Base-by-base conservation (phyloP, 2,113 vertebrate genomes). In the Plectropomus leopardus region DNA sequence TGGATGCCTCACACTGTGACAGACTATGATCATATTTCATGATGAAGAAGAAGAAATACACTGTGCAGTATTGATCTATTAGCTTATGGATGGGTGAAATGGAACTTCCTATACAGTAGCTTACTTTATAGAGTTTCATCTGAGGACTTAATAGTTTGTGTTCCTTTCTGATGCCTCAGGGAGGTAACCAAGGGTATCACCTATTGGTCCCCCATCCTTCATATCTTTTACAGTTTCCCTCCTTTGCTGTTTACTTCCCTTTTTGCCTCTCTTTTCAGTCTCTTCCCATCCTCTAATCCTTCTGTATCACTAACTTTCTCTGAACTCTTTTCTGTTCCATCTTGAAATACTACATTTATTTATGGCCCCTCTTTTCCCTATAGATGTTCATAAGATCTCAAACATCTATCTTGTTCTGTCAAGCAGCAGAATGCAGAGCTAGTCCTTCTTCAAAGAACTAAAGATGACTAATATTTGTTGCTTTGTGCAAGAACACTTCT, bases 11-110 rank as follows among this genome's bases (percentile, higher is more conserved):
- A 78, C 54, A 16, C 26, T 64, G 23, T 78, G 73, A 83, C 63
- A 74, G 34, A 64, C 75, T 53, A 44, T 72, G 68, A 83, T 88
- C 86, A 81, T 83, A 78, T 78, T 79, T 78, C 54, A 82, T 79
- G 53, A 76, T 50, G 54, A 77, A 78, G 23, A 72, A 67, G 55
- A 63, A 76, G 47, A 66, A 48, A 53, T 5, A 58, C 36, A 65
- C 32, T 45, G 3, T 21, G 34, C 54, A 45, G n/a, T 74, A 84
- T 80, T 63, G 69, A 87, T 86, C 59, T 42, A 60, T 77, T 81
- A 21, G 32, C 34, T 63, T 44, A 76, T 9, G 28, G 61, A 60
- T 70, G 14, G 45, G 50, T 50, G 51, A 61, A 48, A 83, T 80
- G 47, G 72, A 72, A 83, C 61, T 15, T 84, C 61, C 66, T 0